Conservation (phyloP, 1,140 invertebrate species). For the Pseudomyrmex concolor region DNA sequence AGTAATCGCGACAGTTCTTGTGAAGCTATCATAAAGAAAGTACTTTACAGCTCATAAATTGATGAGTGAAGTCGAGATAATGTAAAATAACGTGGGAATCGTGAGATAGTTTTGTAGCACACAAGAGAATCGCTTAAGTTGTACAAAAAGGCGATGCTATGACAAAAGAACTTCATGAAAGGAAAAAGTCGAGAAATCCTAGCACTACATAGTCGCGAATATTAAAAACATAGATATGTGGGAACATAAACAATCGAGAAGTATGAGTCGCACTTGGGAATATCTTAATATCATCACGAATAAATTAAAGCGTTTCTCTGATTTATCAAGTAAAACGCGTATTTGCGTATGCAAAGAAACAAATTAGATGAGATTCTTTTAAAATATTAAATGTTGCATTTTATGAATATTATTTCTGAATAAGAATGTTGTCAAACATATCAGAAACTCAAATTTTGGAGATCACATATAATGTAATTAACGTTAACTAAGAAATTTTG, state of each 20-base stretch:
- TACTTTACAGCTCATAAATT: slow-evolving; percentile 50
- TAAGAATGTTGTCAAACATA: no score
- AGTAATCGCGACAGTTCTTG: slow-evolving; percentile 6
- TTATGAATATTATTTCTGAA: not conserved
- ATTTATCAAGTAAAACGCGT: not conserved
- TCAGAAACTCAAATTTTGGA: no score
- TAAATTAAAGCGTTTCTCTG: slow-evolving; percentile 26
- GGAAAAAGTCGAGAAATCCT: slow-evolving; percentile 39
- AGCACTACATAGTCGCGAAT: slow-evolving; percentile 17
- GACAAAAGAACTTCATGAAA: slow-evolving; percentile 50
- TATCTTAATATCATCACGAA: slow-evolving; percentile 37
- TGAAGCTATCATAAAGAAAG: slow-evolving; percentile 5
- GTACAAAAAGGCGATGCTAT: slow-evolving; percentile 20
- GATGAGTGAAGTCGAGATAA: slow-evolving; percentile 26
- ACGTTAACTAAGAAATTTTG: not conserved
- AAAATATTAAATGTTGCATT: not conserved
- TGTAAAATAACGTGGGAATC: slow-evolving; percentile 28
- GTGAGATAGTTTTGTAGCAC: slow-evolving; percentile 33
- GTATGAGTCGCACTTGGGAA: slow-evolving; percentile 32
- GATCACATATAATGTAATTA: not conserved
- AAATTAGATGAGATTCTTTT: not conserved
- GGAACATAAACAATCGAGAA: slow-evolving; percentile 32
- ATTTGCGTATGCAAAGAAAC: not conserved
- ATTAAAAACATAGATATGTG: slow-evolving; percentile 37
- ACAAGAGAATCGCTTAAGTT: slow-evolving; percentile 43